Base-by-base conservation (phyloP, 23 tunicate genomes). In the Styela clava region DNA sequence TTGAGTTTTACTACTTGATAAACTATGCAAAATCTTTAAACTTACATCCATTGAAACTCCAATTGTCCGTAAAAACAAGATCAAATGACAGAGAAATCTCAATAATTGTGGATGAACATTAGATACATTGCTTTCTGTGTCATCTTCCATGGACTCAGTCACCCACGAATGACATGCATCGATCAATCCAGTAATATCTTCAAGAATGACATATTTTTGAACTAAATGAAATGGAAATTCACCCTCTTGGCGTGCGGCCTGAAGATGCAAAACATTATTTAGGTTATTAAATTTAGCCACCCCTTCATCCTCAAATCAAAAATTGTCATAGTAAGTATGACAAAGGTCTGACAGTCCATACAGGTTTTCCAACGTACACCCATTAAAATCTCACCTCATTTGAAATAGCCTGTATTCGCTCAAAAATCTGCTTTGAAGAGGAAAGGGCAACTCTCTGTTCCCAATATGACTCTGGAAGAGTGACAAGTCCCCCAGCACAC, bases 401-500 rank as follows among this genome's bases (percentile, higher is more conserved):
- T 3, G 81, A 37, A 0, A 91, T 67, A 34, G 83, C 78, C 31
- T 67, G 36, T 26, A 93, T 87, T 52, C 70, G 63, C 9, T 93
- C 86, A 74, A 93, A 93, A 22, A 93, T 74, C 7, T 76, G 69
- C 34, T 29, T 33, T 2, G 72, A 33, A 30, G 69, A 70, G 34
- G 76, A 28, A 28, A 87, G 79, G 56, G 63, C 82, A 35, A 90
- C 63, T 33, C 76, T 80, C 65, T 93, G 98, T 74, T 65, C 62
- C 87, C 79, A 88, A 68, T 85, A 93, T 16, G 85, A 78, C n/a
- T 93, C 93, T 2, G 98, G 93, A 20, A 93, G 72, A 24, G 84
- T 33, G 61, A 81, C 24, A 5, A 56, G 51, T 0, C 79, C 74
- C 5, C 62, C 32, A 30, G 70, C 34, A 0, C 79, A 79, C 22